These are phyloP conservation scores for Panulirus ornatus DNA, from an alignment of 1,140 invertebrate species.

Conservation along the genomic window DNA sequence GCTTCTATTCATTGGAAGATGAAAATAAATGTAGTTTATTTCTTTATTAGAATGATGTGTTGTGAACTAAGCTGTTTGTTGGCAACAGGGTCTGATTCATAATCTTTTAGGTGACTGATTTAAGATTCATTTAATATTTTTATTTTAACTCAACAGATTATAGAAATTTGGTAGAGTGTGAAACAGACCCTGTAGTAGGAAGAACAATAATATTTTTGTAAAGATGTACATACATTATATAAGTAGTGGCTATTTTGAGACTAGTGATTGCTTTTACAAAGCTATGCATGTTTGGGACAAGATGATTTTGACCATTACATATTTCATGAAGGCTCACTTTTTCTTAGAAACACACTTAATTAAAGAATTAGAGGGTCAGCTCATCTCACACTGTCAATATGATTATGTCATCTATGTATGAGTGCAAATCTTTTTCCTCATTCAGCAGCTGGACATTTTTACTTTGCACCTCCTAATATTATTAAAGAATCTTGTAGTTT, in stretches of 20 bases:
- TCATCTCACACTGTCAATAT: neutral
- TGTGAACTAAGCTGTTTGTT: slow-evolving; percentile 39
- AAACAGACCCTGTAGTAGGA: slow-evolving; percentile 6
- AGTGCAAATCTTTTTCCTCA: neutral
- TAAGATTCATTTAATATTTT: neutral
- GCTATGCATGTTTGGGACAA: slow-evolving; percentile 26
- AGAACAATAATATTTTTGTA: slow-evolving; percentile 30
- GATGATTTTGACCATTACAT: neutral
- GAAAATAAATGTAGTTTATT: slow-evolving; percentile 19
- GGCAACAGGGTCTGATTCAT: slow-evolving; percentile 31
- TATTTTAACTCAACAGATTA: neutral
- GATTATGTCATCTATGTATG: neutral
- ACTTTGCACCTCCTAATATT: too few relatives aligned
- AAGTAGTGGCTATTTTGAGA: slow-evolving; percentile 22
- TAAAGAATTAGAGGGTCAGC: neutral
- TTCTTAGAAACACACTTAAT: neutral
- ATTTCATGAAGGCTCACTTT: neutral
- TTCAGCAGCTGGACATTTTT: neutral
- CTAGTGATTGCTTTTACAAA: slow-evolving; percentile 31
- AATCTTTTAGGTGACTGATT: slow-evolving; percentile 1
- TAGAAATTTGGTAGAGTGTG: slow-evolving; percentile 3
- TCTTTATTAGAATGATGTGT: slow-evolving; percentile 40
- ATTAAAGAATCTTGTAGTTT: too few relatives aligned
- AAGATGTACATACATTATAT: slow-evolving; percentile 32
- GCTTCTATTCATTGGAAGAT: slow-evolving; percentile 60